These are phyloP conservation scores for Xyliphius kryptos DNA, from an alignment of 2,113 vertebrate species.

Conservation along the genomic window DNA sequence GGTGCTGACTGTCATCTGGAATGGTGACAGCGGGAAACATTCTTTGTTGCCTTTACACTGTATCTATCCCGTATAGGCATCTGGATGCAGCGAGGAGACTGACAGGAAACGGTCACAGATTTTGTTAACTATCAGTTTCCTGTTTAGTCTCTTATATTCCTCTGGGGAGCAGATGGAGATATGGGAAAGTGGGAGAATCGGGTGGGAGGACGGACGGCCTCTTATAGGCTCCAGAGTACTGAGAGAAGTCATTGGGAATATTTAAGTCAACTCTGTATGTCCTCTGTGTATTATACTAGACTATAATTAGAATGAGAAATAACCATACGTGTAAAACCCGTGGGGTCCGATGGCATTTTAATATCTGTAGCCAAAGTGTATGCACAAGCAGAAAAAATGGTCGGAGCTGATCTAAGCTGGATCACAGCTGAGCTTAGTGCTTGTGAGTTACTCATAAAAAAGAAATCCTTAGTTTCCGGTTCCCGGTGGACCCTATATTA, in stretches of 20 bases:
- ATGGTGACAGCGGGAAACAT: slow-evolving; percentile 12
- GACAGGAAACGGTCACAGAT: slow-evolving; percentile 35
- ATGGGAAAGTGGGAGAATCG: slow-evolving; percentile 14
- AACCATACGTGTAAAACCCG: slow-evolving; percentile 19
- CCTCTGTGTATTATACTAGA: background rate
- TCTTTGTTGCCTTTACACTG: slow-evolving; percentile 7
- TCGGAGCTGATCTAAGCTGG: slow-evolving; percentile 20
- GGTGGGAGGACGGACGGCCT: background rate
- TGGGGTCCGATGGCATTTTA: slow-evolving; percentile 23
- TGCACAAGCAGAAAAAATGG: slow-evolving; percentile 4
- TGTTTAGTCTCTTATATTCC: slow-evolving; percentile 28
- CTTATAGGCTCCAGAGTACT: slow-evolving; percentile 13
- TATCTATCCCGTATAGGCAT: slow-evolving; percentile 8
- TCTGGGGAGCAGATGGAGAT: slow-evolving; percentile 3
- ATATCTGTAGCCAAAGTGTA: slow-evolving; percentile 22
- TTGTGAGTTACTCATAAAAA: background rate
- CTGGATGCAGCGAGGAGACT: slow-evolving; percentile 1
- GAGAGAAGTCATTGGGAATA: slow-evolving; percentile 4
- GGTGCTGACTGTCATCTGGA: slow-evolving; percentile 15
- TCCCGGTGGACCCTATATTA: too few species aligned
- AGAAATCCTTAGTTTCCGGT: too few species aligned
- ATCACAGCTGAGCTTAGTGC: slow-evolving; percentile 8
- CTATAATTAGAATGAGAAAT: slow-evolving; percentile 39
- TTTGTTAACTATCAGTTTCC: slow-evolving; percentile 30
- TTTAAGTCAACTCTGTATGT: slow-evolving; percentile 12